Evolutionary conservation across 2,113 vertebrate species (phyloP), one percentile per base, ranked within the genome.

Genomic region (Hemichromis elongatus): DNA sequence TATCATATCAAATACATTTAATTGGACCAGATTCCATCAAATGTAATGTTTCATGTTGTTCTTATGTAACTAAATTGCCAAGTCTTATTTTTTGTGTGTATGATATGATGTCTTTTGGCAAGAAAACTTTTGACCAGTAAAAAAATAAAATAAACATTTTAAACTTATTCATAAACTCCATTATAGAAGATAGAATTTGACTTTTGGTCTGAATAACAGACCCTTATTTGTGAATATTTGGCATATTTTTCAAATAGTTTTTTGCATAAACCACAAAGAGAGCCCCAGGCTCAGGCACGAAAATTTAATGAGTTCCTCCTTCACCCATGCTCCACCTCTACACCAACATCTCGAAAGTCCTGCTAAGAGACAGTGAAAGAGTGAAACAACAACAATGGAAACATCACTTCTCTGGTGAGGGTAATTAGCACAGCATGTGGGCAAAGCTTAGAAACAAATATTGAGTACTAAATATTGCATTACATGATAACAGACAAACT

Each of bases 401-500:
- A 30, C 26, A 75, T n/a, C 24, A 19, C 16, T 75, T 50, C 68
- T 28, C 26, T 75, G 68, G 42, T 50, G 26, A 50, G 45, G 26
- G 68, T 75, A 75, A 75, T 75, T 75, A 75, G 45, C 6, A 75
- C 68, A n/a, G 68, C 68, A 30, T 47, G 45, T 50, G 68, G 68
- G 45, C 42, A 50, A 30, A 50, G 68, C 68, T 30, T 50, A 19
- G 3, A 3, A 75, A 75, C 16, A 75, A 75, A 30, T 50, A 73
- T 75, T 30, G 24, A 28, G 42, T 50, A 75, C n/a, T 19, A 50
- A 75, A 28, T 75, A 19, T 50, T 75, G 45, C 1, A 45, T 42
- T 70, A 70, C 21, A 45, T 45, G 21, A 30, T n/a, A 50, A 7
- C 26, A 30, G 42, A 8, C 16, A 50, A 75, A 75, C n/a, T 30